phyloP scores from a whole-genome alignment of 2,888 invertebrate species.

The Sphaerophoria rueppellii region DNA sequence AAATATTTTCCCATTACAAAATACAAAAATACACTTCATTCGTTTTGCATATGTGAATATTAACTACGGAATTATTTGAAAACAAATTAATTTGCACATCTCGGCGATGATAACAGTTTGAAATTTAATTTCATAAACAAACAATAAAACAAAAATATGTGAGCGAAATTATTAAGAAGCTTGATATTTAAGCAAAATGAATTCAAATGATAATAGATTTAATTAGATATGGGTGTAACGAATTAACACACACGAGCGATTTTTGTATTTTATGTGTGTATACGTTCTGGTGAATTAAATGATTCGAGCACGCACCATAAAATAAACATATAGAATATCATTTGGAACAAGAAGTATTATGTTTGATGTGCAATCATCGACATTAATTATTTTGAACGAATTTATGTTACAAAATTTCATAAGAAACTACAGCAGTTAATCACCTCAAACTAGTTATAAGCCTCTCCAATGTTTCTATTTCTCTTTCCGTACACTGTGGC shows the following conservation, averaged over 20 bases:
- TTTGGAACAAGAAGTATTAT: background rate
- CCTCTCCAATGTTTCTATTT: background rate
- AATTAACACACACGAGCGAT: constrained; percentile 29
- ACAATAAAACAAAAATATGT: constrained; percentile 27
- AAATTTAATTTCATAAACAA: constrained; percentile 12
- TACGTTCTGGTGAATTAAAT: constrained; percentile 2
- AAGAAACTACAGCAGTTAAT: background rate
- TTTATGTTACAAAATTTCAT: background rate
- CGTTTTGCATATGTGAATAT: background rate
- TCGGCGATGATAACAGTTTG: background rate
- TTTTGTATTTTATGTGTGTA: background rate
- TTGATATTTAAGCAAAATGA: background rate
- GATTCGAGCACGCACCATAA: constrained; percentile 25
- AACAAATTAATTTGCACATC: background rate
- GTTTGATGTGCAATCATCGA: background rate
- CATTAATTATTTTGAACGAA: background rate
- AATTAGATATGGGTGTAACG: constrained; percentile 24
- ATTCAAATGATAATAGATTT: constrained; percentile 30
- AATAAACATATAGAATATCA: constrained; percentile 1
- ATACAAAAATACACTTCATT: too few relatives aligned
- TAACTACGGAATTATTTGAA: background rate
- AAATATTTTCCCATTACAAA: too few relatives aligned
- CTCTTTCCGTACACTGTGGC: background rate
- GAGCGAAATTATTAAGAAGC: background rate
- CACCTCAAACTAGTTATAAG: too few relatives aligned